A percentile compares a stretch with the other conserved stretches of the same genome.
These are phyloP conservation scores for Steinernema scapterisci DNA, from an alignment of 2,888 invertebrate species.

Conservation along the genomic window DNA sequence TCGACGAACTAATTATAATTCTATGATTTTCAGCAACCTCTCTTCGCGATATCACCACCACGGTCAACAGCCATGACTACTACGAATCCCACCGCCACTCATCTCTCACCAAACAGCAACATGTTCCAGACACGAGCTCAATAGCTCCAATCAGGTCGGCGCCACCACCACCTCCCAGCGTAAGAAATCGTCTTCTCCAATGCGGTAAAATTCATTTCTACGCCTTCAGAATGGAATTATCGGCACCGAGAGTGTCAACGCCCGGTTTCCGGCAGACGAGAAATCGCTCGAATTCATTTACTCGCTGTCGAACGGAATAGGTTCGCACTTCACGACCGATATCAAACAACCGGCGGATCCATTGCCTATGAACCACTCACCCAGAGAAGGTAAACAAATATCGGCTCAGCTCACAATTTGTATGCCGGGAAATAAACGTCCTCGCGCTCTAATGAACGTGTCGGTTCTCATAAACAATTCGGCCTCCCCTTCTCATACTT, in stretches of 20 bases:
- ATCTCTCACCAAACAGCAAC: neutral
- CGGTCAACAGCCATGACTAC: slow-evolving; percentile 30
- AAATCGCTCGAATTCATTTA: slow-evolving; percentile 31
- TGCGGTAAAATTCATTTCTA: neutral
- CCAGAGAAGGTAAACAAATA: slow-evolving; percentile 29
- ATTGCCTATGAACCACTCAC: slow-evolving; percentile 31
- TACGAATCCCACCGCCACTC: slow-evolving; percentile 21
- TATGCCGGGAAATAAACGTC: neutral
- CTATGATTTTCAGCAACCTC: too few relatives aligned
- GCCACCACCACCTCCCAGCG: slow-evolving; percentile 47
- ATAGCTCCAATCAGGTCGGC: slow-evolving; percentile 46
- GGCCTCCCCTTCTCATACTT: neutral
- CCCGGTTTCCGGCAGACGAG: slow-evolving; percentile 12
- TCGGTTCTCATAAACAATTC: slow-evolving; percentile 1
- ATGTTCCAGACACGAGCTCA: neutral
- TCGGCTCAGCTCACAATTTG: neutral
- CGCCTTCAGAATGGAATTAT: slow-evolving; percentile 1
- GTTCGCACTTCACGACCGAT: slow-evolving; percentile 41
- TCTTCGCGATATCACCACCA: slow-evolving; percentile 27
- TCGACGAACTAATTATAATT: too few relatives aligned
- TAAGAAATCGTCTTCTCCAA: too few relatives aligned
- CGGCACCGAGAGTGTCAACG: neutral
- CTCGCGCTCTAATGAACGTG: neutral
- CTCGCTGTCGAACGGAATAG: slow-evolving; percentile 14
- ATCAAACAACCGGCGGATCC: slow-evolving; percentile 46